Evolutionary conservation across 2,113 vertebrate species (phyloP).

Genomic region (Illadopsis cleaveri): DNA sequence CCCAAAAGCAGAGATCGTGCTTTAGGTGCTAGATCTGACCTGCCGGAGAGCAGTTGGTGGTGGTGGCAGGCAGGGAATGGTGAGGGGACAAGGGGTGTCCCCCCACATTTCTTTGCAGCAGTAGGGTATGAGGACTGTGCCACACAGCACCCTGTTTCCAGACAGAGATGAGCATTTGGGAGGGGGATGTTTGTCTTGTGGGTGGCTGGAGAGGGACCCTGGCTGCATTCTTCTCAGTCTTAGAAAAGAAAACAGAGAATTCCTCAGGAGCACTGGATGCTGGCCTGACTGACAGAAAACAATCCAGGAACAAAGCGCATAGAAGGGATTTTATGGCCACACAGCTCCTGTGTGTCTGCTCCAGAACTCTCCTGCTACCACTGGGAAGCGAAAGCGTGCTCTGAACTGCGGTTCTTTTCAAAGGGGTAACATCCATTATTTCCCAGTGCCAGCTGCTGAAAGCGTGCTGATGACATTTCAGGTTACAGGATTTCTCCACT

Average conservation of each 20-base stretch:
- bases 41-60: accelerated
- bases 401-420: not conserved
- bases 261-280: slow-evolving; percentile 27
- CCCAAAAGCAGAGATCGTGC: not conserved
- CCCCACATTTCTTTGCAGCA: not conserved
- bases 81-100: not conserved
- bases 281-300: not conserved
- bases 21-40: not conserved
- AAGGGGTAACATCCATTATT: not conserved
- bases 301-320: not conserved
- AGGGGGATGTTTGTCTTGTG: not conserved
- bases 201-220: not conserved
- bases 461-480: accelerated
- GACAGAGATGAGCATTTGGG: not conserved
- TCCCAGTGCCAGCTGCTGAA: not conserved
- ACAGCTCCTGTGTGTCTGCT: not conserved
- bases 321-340: not conserved
- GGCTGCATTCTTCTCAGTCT: slow-evolving; percentile 31
- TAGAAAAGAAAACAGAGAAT: slow-evolving; percentile 48
- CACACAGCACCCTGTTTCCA: accelerated
- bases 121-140: accelerated
- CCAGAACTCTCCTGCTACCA: not conserved
- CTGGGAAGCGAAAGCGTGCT: not conserved
- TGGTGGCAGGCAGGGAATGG: not conserved
- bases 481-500: not conserved